Percentiles rank a stretch among this genome's conserved stretches.
Evolutionary conservation across 1,140 invertebrate genomes (phyloP).

Genomic region (Dinoponera quadriceps): DNA sequence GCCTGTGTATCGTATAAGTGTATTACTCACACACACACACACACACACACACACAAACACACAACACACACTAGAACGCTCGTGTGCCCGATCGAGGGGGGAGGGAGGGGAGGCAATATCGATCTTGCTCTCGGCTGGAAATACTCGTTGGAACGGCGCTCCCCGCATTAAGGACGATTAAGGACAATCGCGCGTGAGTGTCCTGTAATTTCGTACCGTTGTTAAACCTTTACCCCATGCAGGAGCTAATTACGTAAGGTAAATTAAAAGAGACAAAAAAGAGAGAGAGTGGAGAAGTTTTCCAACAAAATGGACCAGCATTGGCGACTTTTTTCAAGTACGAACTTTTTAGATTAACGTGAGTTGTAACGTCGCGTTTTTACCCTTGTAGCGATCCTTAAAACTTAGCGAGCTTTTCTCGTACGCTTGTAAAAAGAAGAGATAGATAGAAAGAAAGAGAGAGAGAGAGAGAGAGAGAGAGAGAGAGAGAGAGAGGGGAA

Average conservation of each 20-base stretch:
- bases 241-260: background rate
- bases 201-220: background rate
- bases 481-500: slow-evolving; percentile 30
- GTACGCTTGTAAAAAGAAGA: too few relatives aligned
- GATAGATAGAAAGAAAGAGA: too few relatives aligned
- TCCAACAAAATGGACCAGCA: background rate
- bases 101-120: too few relatives aligned
- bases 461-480: slow-evolving; percentile 25
- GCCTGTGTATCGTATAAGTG: slow-evolving; percentile 57
- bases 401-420: slow-evolving; percentile 55
- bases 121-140: background rate
- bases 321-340: background rate
- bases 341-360: background rate
- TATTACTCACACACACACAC: slow-evolving; percentile 44
- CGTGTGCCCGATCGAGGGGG: background rate
- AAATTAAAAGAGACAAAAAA: background rate
- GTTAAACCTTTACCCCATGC: background rate
- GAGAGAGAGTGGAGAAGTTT: background rate
- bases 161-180: too few relatives aligned
- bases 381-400: slow-evolving; percentile 67
- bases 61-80: too few relatives aligned
- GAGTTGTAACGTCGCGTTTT: slow-evolving; percentile 36
- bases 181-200: too few relatives aligned
- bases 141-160: too few relatives aligned
- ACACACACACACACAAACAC: too few relatives aligned